Percentiles rank a stretch among this genome's conserved stretches.
These are phyloP conservation scores for Drosophila aff. DNA, from an alignment of 1,140 invertebrate genomes.

Conservation along the genomic window DNA sequence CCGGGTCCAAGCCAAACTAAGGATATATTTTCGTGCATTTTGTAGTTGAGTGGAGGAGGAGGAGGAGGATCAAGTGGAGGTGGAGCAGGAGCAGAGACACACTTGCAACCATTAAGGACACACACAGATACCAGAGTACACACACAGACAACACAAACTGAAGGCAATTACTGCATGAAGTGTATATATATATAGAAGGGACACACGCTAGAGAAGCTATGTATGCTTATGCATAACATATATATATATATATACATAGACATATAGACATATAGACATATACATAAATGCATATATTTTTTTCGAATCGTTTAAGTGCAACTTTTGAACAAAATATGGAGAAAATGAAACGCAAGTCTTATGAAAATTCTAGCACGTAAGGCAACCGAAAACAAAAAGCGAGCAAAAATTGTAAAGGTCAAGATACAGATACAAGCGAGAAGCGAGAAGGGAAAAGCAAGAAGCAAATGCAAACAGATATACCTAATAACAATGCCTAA, in stretches of 20 bases:
- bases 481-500: slow-evolving; percentile 53
- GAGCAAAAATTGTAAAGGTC: slow-evolving; percentile 66
- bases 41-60: slow-evolving; percentile 27
- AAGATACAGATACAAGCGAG: slow-evolving; percentile 22
- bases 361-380: slow-evolving; percentile 79
- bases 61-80: background rate
- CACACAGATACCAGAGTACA: slow-evolving; percentile 31
- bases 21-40: slow-evolving; percentile 74
- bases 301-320: slow-evolving; percentile 70
- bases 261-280: slow-evolving; percentile 45
- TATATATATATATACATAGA: slow-evolving; percentile 43
- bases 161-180: slow-evolving; percentile 35
- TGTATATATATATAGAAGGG: slow-evolving; percentile 42
- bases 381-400: slow-evolving; percentile 40
- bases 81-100: background rate
- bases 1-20: slow-evolving; percentile 78
- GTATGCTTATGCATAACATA: slow-evolving; percentile 16
- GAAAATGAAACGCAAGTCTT: slow-evolving; percentile 81
- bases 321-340: slow-evolving; percentile 72
- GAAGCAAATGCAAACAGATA: slow-evolving; percentile 24
- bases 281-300: slow-evolving; percentile 64
- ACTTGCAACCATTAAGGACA: slow-evolving; percentile 25
- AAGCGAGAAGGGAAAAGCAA: background rate
- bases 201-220: slow-evolving; percentile 30
- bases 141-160: slow-evolving; percentile 24